Conservation (phyloP, 1,140 invertebrate species). For the Eumaeus atala region DNA sequence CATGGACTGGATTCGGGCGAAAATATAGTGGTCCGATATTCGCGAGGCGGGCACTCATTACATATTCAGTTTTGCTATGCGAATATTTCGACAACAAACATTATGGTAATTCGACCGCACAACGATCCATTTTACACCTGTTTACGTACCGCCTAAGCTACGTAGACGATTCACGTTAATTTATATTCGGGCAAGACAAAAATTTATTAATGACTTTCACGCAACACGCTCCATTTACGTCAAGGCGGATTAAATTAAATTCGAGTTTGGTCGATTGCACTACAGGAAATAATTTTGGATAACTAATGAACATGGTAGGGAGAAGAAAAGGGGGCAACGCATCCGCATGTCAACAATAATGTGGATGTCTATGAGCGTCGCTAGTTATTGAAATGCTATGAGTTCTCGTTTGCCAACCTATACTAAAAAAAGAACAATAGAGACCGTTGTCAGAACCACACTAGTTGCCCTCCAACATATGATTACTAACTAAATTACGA, state of each 20-base stretch:
- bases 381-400: too few species aligned
- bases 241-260: neutral
- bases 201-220: conserved; percentile 19
- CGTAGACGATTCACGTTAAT: conserved; percentile 41
- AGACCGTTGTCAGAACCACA: too few species aligned
- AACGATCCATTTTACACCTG: conserved; percentile 62
- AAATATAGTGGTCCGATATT: conserved; percentile 2
- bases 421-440: too few species aligned
- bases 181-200: conserved; percentile 21
- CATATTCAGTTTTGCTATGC: conserved; percentile 48
- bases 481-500: too few species aligned
- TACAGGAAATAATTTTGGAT: too few species aligned
- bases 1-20: neutral
- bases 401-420: too few species aligned
- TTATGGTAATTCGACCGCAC: conserved; percentile 59
- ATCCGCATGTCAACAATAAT: too few species aligned
- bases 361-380: too few species aligned
- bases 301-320: too few species aligned
- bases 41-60: conserved; percentile 24
- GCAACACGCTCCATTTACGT: conserved; percentile 1
- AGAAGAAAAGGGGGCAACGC: too few species aligned
- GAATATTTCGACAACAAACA: conserved; percentile 62
- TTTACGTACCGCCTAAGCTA: conserved; percentile 48
- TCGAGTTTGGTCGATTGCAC: too few species aligned
- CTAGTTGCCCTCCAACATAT: too few species aligned